phyloP scores from a whole-genome alignment of 2,113 vertebrate species.

The Oostethus manadensis region DNA sequence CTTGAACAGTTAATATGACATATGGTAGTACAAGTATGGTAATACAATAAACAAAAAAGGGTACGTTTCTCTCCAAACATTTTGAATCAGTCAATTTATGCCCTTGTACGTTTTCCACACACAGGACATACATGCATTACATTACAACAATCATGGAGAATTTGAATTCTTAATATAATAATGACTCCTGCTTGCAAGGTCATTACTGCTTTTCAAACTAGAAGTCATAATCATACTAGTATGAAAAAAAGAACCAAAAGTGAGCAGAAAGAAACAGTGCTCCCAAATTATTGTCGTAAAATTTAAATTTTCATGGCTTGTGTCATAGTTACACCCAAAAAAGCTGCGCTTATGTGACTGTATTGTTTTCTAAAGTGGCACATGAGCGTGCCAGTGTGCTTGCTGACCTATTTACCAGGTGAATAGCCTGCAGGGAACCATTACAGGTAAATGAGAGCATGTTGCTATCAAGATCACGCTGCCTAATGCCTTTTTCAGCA shows the following conservation, averaged over 20 bases:
- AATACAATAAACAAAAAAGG: no score
- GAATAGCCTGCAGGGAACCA: slow-evolving; percentile 58
- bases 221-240: no score
- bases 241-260: no score
- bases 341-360: neutral
- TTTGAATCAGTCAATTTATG: neutral
- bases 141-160: neutral
- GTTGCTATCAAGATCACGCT: slow-evolving; percentile 34
- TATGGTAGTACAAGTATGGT: no score
- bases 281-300: no score
- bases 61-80: no score
- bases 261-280: neutral
- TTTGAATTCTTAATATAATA: neutral
- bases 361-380: slow-evolving; percentile 16
- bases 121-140: no score
- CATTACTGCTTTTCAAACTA: neutral
- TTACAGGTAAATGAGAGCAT: slow-evolving; percentile 46
- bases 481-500: slow-evolving; percentile 33
- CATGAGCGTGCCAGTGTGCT: slow-evolving; percentile 28
- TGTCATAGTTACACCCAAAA: neutral
- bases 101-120: no score
- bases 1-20: no score
- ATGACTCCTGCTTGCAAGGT: neutral
- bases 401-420: slow-evolving; percentile 51
- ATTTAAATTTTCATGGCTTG: neutral